Evolutionary conservation across 64 coral and sea anemone species (phyloP), one percentile per base, ranked within the genome.

Genomic region (Orbicella faveolata): DNA sequence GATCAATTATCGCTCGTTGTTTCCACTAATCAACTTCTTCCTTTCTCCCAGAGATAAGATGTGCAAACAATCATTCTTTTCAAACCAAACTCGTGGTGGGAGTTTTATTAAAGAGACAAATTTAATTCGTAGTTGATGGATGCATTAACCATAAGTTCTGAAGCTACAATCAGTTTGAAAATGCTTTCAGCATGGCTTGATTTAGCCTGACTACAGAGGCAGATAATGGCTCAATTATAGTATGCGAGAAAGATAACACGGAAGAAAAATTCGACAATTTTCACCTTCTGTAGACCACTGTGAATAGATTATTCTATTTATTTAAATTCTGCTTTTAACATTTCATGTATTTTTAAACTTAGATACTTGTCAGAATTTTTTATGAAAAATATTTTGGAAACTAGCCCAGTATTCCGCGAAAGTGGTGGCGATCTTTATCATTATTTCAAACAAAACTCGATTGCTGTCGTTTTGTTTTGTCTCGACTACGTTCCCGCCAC

Each of bases 81-180:
- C 19, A 78, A 78, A 23, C 76, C 76, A 48, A 77, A 78, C 76
- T 17, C 18, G 9, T n/a, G 7, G 80, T 83, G 61, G 81, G 81
- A 34, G 81, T 84, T 48, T 51, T 44, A 48, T 84, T 25, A 52
- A 35, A 18, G 18, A 41, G 36, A 1, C 36, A 67, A 69, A 12
- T 68, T 69, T 20, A 84, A 36, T 25, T 84, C 14, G 23, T 18
- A 44, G 33, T 8, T 61, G 16, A 1, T 65, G 80, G 14, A 23
- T 81, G 9, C 67, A 10, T 26, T n/a, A 25, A 70, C 20, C 67
- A 12, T 12, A 70, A 1, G 25, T 21, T 26, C n/a, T 33, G 67
- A 70, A 70, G 0, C 21, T 10, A 6, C 44, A 48, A 48, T 48
- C 44, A 48, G 44, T 48, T 48, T 48, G 44, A 70, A 26, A 70